Evolutionary conservation across 2,888 invertebrate genomes (phyloP).

Genomic region (Pyrgus malvae): DNA sequence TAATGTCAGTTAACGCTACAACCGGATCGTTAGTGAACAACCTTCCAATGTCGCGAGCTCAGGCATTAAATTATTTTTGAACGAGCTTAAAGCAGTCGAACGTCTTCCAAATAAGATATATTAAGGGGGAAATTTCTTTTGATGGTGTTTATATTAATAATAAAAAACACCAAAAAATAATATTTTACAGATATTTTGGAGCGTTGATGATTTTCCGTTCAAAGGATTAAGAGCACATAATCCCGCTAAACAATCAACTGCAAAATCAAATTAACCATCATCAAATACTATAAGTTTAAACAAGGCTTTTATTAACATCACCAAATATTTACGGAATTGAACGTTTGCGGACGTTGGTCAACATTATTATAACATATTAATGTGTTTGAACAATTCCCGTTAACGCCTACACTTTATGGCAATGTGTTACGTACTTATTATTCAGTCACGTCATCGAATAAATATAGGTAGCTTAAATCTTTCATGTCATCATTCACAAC

Average conservation of each 20-base stretch:
- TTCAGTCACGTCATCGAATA: no score
- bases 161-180: conserved; percentile 3
- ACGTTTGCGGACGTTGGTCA: not conserved
- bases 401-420: not conserved
- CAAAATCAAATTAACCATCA: not conserved
- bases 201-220: no score
- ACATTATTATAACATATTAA: conserved; percentile 5
- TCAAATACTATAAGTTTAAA: not conserved
- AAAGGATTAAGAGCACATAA: no score
- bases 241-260: not conserved
- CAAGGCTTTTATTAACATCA: conserved; percentile 8
- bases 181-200: no score
- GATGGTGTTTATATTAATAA: conserved; percentile 25
- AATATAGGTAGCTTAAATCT: no score
- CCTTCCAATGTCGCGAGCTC: conserved; percentile 51
- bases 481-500: no score
- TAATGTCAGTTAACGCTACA: no score
- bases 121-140: conserved; percentile 31
- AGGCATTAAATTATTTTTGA: conserved; percentile 67
- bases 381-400: not conserved
- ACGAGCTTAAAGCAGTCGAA: conserved; percentile 50
- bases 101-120: conserved; percentile 27
- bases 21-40: not conserved
- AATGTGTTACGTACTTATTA: no score
- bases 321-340: conserved; percentile 8